These are phyloP conservation scores for Dreissena polymorpha DNA, from an alignment of 1,140 invertebrate genomes.

Conservation along the genomic window DNA sequence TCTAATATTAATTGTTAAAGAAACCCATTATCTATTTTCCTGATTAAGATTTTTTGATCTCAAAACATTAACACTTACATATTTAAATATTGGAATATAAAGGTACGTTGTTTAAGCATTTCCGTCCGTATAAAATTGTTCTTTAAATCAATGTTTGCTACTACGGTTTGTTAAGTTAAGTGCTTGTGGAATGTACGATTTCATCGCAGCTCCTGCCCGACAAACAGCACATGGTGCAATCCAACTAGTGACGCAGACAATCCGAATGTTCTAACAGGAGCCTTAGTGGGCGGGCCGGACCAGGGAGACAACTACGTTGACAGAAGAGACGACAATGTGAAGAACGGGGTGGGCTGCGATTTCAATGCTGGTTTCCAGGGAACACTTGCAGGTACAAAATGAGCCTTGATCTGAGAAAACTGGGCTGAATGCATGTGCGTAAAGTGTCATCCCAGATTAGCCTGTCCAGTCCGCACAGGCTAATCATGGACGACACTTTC, in stretches of 20 bases:
- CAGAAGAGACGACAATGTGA: conserved; percentile 73
- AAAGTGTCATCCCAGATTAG: too few relatives aligned
- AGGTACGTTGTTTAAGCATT: background rate
- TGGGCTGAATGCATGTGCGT: too few relatives aligned
- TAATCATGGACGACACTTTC: too few relatives aligned
- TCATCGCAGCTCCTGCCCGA: conserved; percentile 23
- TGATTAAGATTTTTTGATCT: too few relatives aligned
- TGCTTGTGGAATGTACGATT: background rate
- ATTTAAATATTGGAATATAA: too few relatives aligned
- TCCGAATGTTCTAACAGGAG: conserved; percentile 77
- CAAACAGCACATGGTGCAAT: conserved; percentile 18
- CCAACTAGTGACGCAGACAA: conserved; percentile 58
- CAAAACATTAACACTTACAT: too few relatives aligned
- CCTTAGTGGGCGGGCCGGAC: conserved; percentile 79
- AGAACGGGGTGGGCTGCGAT: conserved; percentile 79
- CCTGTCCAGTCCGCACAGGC: too few relatives aligned
- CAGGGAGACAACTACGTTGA: conserved; percentile 74
- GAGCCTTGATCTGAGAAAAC: too few relatives aligned
- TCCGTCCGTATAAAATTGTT: background rate
- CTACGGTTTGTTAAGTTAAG: background rate
- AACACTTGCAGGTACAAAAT: conserved; percentile 55
- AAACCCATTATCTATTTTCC: too few relatives aligned
- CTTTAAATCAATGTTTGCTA: background rate
- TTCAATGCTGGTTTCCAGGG: conserved; percentile 79
- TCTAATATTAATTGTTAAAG: too few relatives aligned